Evolutionary conservation across 2,113 vertebrate species (phyloP).

Genomic region (Hydrochoerus hydrochaeris): DNA sequence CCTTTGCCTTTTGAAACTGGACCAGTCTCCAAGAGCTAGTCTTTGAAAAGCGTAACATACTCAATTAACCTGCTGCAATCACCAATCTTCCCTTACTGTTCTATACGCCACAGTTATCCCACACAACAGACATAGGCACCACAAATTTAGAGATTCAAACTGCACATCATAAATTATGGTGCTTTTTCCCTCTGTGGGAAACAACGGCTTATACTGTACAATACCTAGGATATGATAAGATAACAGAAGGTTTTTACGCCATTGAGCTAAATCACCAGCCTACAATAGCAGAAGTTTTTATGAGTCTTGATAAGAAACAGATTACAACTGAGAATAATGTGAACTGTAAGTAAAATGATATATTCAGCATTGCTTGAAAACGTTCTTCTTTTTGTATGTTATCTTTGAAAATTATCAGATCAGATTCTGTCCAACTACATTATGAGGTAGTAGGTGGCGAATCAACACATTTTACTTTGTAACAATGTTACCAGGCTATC

Average conservation of each 20-base stretch:
- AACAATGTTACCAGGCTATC: background rate
- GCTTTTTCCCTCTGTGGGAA: background rate
- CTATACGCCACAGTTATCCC: background rate
- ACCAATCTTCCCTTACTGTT: background rate
- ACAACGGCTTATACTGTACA: background rate
- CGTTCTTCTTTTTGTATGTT: background rate
- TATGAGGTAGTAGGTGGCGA: background rate
- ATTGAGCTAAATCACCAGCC: no score
- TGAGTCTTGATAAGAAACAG: background rate
- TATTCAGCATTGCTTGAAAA: background rate
- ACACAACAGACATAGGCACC: background rate
- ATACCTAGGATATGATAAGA: background rate
- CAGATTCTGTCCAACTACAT: background rate
- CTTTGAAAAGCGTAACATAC: constrained; percentile 26
- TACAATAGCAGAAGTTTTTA: background rate
- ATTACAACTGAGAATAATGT: background rate
- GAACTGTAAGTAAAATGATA: background rate
- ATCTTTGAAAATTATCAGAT: constrained; percentile 7
- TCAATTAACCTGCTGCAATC: background rate
- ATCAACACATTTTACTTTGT: background rate
- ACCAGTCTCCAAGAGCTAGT: constrained; percentile 59
- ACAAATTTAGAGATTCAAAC: background rate
- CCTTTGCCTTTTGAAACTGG: constrained; percentile 65
- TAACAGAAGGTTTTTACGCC: background rate
- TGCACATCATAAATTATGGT: background rate